Evolutionary conservation across 64 coral and sea anemone genomes (phyloP), one percentile per base, ranked within the genome.

Genomic region (Dendronephthya gigantea): DNA sequence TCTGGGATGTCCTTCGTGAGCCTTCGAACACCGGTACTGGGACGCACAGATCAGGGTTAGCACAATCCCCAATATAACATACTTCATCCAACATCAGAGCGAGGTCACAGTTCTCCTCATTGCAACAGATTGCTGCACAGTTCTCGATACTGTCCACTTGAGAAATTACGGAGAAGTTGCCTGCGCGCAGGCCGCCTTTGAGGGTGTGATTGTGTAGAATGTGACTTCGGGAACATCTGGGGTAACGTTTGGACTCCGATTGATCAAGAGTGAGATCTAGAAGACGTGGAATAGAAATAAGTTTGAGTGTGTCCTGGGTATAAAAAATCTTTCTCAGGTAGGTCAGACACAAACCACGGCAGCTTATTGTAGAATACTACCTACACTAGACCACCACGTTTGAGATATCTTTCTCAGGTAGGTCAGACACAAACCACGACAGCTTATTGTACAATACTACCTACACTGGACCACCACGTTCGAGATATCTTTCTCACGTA

Each of bases 61-160:
- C 95, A 74, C 95, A 98, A 70, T 98, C 95, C 14, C 95, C 95
- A 13, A 92, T 92, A 34, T 98, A 98, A 72, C 95, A 98, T 82
- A 93, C 93, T 31, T 93, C 95, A 14, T 91, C 95, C 29, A 98
- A 45, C 35, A 93, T 86, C 51, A 98, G 84, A 25, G 95, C 95
- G 31, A 98, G 81, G 72, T 98, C 92, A 43, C 95, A 98, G 62
- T 90, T 98, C 12, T 89, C 88, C 52, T 98, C 95, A 15, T 92
- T 92, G 39, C 95, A 98, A 40, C 95, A 98, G 17, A 98, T 83
- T 2, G 95, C 95, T 49, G 95, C 95, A 68, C 95, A 98, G 81
- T 92, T 98, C 92, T 98, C 92, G 75, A 98, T 98, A 22, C 92
- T 98, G 68, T 98, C 95, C 17, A 98, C 95, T 37, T 98, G 92